These are phyloP conservation scores for Corydoras maculifer DNA, from an alignment of 2,113 vertebrate species.

Conservation along the genomic window DNA sequence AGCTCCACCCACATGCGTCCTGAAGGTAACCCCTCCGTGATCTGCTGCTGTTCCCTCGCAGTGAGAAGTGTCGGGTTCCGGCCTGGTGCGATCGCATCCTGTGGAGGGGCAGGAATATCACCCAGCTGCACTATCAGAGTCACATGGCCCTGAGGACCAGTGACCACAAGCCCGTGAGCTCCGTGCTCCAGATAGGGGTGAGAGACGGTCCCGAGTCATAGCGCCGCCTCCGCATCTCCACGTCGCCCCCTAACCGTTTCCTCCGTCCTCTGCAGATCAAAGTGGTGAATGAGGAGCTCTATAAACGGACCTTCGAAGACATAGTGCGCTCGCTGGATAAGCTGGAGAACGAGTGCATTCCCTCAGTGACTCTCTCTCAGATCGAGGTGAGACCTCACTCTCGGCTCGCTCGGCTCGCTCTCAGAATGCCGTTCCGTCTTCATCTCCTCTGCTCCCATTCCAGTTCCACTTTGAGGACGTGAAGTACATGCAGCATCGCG, in stretches of 20 bases:
- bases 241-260: too few species aligned
- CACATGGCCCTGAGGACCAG: conserved; percentile 89
- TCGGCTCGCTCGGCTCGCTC: too few species aligned
- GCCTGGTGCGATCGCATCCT: conserved; percentile 96
- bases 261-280: conserved; percentile 71
- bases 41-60: conserved; percentile 41
- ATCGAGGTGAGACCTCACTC: conserved; percentile 69
- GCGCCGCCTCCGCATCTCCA: too few species aligned
- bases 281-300: conserved; percentile 75
- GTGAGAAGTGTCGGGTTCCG: conserved; percentile 89
- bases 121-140: conserved; percentile 81
- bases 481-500: conserved; percentile 89
- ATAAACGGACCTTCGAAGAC: conserved; percentile 84
- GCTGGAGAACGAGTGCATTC: conserved; percentile 94
- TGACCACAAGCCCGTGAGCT: conserved; percentile 96
- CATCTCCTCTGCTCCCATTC: background rate
- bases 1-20: too few species aligned
- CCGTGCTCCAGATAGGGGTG: conserved; percentile 80
- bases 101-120: conserved; percentile 81
- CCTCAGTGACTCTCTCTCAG: conserved; percentile 79
- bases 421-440: too few species aligned
- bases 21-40: too few species aligned
- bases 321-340: conserved; percentile 89
- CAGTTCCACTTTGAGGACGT: conserved; percentile 86
- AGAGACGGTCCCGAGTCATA: conserved; percentile 38